These are phyloP conservation scores for Tanytarsus gracilentus DNA, from an alignment of 2,888 invertebrate species.

Conservation along the genomic window DNA sequence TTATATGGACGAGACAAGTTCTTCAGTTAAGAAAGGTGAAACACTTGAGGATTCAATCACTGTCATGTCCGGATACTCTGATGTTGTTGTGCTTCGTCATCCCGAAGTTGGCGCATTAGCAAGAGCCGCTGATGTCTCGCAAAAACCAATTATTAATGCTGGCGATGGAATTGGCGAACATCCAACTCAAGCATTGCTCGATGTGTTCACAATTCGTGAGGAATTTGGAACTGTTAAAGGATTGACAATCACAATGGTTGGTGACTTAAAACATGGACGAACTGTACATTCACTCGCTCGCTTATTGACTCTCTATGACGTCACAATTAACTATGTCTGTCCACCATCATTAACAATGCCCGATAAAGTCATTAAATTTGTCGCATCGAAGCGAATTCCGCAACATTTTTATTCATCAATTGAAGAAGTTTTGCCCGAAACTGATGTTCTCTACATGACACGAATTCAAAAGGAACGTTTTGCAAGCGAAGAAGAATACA, in stretches of 20 bases:
- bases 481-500: constrained; percentile 69
- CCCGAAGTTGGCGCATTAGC: constrained; percentile 84
- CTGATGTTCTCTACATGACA: constrained; percentile 98
- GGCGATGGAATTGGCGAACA: constrained; percentile 97
- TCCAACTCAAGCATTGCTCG: constrained; percentile 94
- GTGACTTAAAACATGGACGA: constrained; percentile 94
- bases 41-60: constrained; percentile 80
- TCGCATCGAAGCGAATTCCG: constrained; percentile 65
- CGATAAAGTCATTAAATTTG: constrained; percentile 67
- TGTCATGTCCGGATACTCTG: constrained; percentile 85
- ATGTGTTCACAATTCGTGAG: constrained; percentile 96
- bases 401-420: constrained; percentile 62
- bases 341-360: constrained; percentile 88
- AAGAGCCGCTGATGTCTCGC: constrained; percentile 68
- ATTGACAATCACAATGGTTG: constrained; percentile 94
- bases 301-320: constrained; percentile 86
- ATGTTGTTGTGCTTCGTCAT: constrained; percentile 89
- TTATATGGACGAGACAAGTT: constrained; percentile 78
- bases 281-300: constrained; percentile 96
- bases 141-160: constrained; percentile 93
- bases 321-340: constrained; percentile 85
- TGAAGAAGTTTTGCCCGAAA: constrained; percentile 80
- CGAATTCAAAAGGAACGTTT: constrained; percentile 95
- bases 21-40: constrained; percentile 96
- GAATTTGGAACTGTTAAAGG: constrained; percentile 99